These are phyloP conservation scores for Drosophila austrosaltans DNA, from an alignment of 2,888 invertebrate genomes.

Conservation along the genomic window DNA sequence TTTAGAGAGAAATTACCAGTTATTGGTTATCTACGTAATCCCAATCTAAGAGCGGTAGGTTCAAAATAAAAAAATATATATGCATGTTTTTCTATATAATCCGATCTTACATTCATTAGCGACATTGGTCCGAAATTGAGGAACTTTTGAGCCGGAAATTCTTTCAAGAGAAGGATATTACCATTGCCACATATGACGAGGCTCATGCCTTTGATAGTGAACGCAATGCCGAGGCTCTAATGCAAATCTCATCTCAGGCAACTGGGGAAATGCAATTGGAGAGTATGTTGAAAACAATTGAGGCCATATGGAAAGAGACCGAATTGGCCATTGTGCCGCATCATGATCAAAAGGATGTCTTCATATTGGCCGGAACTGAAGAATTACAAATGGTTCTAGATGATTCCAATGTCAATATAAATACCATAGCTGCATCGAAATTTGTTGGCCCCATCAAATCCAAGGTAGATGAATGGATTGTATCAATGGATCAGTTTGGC, in stretches of 20 bases:
- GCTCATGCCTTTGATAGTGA: constrained; percentile 89
- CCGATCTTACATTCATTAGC: constrained; percentile 57
- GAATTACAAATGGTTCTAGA: constrained; percentile 92
- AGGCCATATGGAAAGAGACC: constrained; percentile 91
- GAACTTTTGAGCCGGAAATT: constrained; percentile 89
- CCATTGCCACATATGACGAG: constrained; percentile 88
- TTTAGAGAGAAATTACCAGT: constrained; percentile 92
- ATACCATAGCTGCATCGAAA: constrained; percentile 93
- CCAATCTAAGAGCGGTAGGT: constrained; percentile 87
- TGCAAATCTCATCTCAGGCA: constrained; percentile 94
- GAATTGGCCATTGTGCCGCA: constrained; percentile 91
- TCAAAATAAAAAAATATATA: not conserved
- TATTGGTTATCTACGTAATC: constrained; percentile 91
- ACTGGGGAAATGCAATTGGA: constrained; percentile 94
- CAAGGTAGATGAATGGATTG: constrained; percentile 92
- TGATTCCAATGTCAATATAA: constrained; percentile 93
- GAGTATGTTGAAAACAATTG: constrained; percentile 91
- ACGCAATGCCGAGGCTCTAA: constrained; percentile 86
- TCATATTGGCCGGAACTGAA: constrained; percentile 92
- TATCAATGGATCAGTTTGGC: constrained; percentile 89
- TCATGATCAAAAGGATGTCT: constrained; percentile 93
- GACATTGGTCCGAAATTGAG: constrained; percentile 94
- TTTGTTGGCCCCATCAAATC: constrained; percentile 93
- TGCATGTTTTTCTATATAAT: not conserved
- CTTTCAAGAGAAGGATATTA: constrained; percentile 87